These are phyloP conservation scores for Paramormyrops kingsleyae DNA, from an alignment of 2,113 vertebrate species.

Conservation along the genomic window DNA sequence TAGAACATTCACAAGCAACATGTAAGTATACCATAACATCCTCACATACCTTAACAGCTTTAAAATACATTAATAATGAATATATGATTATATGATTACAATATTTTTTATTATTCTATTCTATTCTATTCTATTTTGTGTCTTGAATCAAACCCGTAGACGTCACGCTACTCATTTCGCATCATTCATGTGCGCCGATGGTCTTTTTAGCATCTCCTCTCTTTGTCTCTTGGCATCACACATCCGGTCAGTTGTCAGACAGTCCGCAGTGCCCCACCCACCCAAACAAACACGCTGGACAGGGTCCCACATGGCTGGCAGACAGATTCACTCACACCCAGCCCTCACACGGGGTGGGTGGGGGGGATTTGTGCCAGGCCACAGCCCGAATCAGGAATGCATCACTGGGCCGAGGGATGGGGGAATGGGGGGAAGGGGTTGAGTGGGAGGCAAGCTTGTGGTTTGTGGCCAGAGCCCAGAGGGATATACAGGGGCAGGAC, in stretches of 20 bases:
- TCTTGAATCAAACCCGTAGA: background rate
- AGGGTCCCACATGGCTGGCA: background rate
- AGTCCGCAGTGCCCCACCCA: background rate
- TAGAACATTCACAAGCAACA: background rate
- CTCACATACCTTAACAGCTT: background rate
- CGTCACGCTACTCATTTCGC: background rate
- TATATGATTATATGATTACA: background rate
- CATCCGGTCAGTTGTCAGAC: background rate
- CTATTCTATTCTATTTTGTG: background rate
- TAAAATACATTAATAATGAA: background rate
- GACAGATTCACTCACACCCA: background rate
- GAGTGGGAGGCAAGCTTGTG: background rate
- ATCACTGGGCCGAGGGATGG: background rate
- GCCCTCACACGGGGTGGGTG: background rate
- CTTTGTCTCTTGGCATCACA: background rate
- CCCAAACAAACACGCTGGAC: background rate
- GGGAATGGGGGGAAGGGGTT: background rate
- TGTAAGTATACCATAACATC: background rate
- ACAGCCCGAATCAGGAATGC: constrained; percentile 5
- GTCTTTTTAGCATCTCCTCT: background rate
- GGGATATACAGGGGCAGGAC: background rate
- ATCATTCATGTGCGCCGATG: background rate
- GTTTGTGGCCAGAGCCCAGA: background rate
- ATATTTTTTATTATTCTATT: background rate
- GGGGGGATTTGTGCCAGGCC: constrained; percentile 1